phyloP scores from a whole-genome alignment of 1,140 invertebrate species.

The Paraescarpia echinospica region DNA sequence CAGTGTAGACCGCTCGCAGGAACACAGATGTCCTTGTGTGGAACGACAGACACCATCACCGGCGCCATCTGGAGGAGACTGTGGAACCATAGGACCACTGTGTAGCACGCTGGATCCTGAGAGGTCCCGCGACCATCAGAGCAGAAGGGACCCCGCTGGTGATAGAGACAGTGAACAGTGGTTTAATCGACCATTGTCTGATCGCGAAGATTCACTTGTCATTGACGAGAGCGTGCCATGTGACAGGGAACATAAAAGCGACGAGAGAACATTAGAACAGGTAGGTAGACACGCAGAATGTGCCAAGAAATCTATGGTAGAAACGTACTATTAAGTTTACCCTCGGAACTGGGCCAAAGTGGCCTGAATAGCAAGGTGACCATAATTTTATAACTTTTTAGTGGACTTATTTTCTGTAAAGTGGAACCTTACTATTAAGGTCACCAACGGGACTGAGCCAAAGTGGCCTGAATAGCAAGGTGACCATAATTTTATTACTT shows the following conservation, averaged over 20 bases:
- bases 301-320: neutral
- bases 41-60: neutral
- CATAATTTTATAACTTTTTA: no score
- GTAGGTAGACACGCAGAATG: neutral
- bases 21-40: neutral
- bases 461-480: no score
- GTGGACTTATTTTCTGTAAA: no score
- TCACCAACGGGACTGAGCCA: no score
- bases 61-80: neutral
- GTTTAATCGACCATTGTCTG: neutral
- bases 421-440: no score
- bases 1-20: neutral
- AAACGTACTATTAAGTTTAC: no score
- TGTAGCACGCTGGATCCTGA: neutral
- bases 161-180: neutral
- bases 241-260: neutral
- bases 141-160: neutral
- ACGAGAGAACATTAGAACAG: neutral
- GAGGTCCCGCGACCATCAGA: neutral
- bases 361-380: no score
- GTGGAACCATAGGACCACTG: neutral
- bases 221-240: neutral
- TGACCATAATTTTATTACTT: no score
- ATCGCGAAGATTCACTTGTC: neutral
- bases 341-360: no score